phyloP scores from a whole-genome alignment of 2,113 vertebrate genomes.

The Tringa solitaria region DNA sequence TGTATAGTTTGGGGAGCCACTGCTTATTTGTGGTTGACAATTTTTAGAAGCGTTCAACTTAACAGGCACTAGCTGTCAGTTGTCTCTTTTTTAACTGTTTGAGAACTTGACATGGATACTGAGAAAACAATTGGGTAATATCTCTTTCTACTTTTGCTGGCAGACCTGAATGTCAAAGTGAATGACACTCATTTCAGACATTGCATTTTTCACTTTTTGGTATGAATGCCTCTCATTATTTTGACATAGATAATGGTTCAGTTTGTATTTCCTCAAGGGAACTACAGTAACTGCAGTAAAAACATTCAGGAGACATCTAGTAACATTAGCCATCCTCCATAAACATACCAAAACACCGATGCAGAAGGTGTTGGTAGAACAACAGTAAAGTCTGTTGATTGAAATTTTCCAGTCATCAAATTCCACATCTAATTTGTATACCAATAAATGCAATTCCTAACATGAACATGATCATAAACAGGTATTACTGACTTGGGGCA shows the following conservation, averaged over 20 bases:
- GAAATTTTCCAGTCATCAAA: neutral
- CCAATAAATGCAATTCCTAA: neutral
- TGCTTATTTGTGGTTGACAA: neutral
- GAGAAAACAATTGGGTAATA: neutral
- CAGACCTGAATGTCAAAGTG: neutral
- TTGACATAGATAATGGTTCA: neutral
- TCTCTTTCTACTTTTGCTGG: neutral
- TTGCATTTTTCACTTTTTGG: neutral
- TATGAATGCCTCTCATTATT: neutral
- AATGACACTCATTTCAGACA: neutral
- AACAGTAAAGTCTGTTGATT: neutral
- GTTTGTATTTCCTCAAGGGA: neutral
- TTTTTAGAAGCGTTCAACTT: neutral
- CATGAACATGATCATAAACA: accelerated
- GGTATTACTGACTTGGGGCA: neutral
- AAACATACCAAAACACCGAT: neutral
- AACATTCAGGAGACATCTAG: neutral
- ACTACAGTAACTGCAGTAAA: neutral
- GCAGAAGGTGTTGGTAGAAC: neutral
- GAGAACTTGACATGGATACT: neutral
- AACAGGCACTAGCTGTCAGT: neutral
- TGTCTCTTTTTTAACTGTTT: neutral
- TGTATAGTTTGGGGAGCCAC: neutral
- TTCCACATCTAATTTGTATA: neutral
- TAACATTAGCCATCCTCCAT: neutral